Percentiles rank a stretch among this genome's conserved stretches.
phyloP scores from a whole-genome alignment of 2,888 invertebrate genomes.

The Epiblema foenella region DNA sequence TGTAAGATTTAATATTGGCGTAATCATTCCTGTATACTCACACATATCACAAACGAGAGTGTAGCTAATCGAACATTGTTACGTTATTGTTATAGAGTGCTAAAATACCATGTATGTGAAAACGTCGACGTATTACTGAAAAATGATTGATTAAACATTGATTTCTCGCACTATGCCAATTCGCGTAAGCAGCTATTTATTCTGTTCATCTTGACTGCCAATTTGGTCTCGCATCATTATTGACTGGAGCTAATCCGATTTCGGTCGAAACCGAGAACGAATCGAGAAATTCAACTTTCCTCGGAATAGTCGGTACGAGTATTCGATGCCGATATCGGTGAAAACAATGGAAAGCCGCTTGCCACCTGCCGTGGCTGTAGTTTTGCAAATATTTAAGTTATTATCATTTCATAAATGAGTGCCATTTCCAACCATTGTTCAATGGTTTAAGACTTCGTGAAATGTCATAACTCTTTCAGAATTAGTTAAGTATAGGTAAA shows the following conservation, averaged over 20 bases:
- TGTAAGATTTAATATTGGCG: too few relatives aligned
- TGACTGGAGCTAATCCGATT: conserved; percentile 51
- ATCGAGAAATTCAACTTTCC: conserved; percentile 42
- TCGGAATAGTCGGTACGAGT: too few relatives aligned
- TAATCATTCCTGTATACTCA: background rate
- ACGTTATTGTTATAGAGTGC: background rate
- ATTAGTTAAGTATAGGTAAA: too few relatives aligned
- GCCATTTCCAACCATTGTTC: too few relatives aligned
- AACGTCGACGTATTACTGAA: background rate
- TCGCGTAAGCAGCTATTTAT: conserved; percentile 1
- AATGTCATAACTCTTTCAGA: too few relatives aligned
- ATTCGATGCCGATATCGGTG: conserved; percentile 14
- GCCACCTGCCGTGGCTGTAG: background rate
- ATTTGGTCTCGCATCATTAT: conserved; percentile 50
- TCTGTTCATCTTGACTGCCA: conserved; percentile 1
- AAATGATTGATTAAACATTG: background rate
- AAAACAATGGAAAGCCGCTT: conserved; percentile 27
- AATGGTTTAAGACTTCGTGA: too few relatives aligned
- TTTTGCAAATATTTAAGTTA: background rate
- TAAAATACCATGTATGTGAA: background rate
- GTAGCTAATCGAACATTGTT: background rate
- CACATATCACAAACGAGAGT: too few relatives aligned
- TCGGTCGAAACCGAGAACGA: conserved; percentile 57
- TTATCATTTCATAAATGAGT: too few relatives aligned
- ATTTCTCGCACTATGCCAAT: background rate